These are phyloP conservation scores for Daphoenositta chrysoptera DNA, from an alignment of 2,113 vertebrate species.

Conservation along the genomic window DNA sequence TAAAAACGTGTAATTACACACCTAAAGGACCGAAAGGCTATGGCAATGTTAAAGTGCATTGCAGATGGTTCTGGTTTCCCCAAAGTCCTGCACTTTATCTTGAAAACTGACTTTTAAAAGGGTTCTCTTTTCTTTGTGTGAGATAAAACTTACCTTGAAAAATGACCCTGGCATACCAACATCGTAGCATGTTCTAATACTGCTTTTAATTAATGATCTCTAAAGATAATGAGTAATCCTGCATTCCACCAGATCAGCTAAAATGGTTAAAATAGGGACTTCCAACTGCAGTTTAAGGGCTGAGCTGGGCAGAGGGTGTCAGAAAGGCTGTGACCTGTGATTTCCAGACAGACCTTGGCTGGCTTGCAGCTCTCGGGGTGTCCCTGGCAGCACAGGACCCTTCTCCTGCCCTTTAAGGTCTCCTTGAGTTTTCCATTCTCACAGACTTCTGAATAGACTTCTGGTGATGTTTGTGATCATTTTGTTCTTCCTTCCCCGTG, in stretches of 20 bases:
- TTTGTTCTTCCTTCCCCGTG: neutral
- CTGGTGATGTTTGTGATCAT: neutral
- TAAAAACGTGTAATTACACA: neutral
- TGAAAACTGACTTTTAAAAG: neutral
- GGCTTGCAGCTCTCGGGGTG: neutral
- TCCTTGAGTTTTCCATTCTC: neutral
- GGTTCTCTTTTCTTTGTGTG: neutral
- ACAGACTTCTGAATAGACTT: neutral
- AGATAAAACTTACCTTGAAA: neutral
- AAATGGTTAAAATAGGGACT: neutral
- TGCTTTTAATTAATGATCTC: constrained; percentile 10
- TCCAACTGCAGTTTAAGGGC: neutral
- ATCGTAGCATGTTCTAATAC: neutral
- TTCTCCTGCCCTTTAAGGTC: neutral
- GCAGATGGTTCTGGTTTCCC: neutral
- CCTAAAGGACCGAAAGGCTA: neutral
- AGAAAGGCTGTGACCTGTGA: neutral
- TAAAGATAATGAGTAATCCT: neutral
- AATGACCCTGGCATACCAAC: neutral
- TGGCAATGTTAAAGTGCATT: neutral
- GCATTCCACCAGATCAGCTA: neutral
- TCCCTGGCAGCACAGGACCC: neutral
- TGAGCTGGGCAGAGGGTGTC: neutral
- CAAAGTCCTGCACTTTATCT: neutral
- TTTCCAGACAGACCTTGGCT: neutral